Evolutionary conservation across 2,113 vertebrate species (phyloP).

Genomic region (Ictidomys tridecemlineatus): DNA sequence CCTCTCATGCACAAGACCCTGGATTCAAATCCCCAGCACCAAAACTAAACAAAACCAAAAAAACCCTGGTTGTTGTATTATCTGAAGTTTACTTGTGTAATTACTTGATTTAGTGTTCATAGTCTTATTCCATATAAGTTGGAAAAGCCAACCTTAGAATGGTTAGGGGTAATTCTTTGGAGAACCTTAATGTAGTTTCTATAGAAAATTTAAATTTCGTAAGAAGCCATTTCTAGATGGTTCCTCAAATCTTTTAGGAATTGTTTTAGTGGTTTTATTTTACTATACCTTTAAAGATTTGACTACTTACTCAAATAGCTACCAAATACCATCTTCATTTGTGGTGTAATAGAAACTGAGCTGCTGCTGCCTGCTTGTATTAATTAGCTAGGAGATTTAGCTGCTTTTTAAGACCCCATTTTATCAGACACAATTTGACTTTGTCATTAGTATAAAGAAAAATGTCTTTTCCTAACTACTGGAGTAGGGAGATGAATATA

Average conservation of each 20-base stretch:
- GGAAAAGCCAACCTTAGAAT: neutral
- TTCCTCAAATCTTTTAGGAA: neutral
- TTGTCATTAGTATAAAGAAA: neutral
- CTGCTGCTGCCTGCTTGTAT: neutral
- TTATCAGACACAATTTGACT: neutral
- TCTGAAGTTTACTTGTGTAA: neutral
- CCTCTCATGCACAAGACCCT: too few species aligned
- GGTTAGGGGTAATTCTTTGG: neutral
- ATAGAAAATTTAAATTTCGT: neutral
- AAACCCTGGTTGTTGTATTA: neutral
- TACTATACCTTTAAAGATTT: neutral
- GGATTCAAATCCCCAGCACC: too few species aligned
- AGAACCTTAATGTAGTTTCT: neutral
- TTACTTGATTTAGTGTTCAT: neutral
- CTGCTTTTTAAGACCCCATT: neutral
- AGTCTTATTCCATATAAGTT: neutral
- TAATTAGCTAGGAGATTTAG: neutral
- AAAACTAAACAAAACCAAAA: too few species aligned
- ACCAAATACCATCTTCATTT: neutral
- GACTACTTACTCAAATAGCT: neutral
- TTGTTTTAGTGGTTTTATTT: conserved; percentile 20
- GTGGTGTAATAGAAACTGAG: neutral
- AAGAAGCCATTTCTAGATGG: neutral
- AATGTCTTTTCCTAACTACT: neutral
- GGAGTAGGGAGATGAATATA: neutral